Evolutionary conservation across 2,797 vertebrate genomes (phyloP), one percentile per base, ranked within the genome.

Genomic region (Gouania willdenowi): DNA sequence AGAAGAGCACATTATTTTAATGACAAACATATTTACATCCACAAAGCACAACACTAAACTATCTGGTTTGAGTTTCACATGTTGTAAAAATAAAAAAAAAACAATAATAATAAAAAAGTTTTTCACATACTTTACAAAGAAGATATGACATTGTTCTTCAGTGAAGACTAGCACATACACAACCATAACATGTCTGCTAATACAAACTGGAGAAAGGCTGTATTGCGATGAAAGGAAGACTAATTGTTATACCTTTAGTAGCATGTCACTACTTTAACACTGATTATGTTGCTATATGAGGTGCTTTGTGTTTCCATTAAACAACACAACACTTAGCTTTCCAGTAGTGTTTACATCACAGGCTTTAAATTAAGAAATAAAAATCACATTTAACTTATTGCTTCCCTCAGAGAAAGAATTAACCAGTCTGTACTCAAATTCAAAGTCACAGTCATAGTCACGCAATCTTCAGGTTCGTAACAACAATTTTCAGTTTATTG

Each of bases 1-100:
- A 82, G 82, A 85, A 87, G 79, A 75, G 55, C 58, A 84, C 59
- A 26, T 74, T 66, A 1, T 82, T 90, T 72, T 84, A 87, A 88
- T 87, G 84, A 78, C 74, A 87, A 87, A 86, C 70, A 70, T 89
- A 87, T 89, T 85, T 88, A 89, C 86, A 80, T 53, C 58, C 75
- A 85, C 71, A 79, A 81, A 81, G 63, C 66, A 84, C 66, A 62
- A 47, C 59, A 58, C 71, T 47, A 83, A 62, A 76, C 72, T 61
- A 49, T 65, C 42, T 41, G 54, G 15, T 13, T 18, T 25, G 21
- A 37, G 46, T 40, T 61, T 61, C 54, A 79, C 56, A 66, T 60
- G 32, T 39, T 35, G 66, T 34, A 53, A 72, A 66, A 57, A 33
- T 40, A 22, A 48, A 53, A 26, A 59, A 31, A 63, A 37, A 50